Evolutionary conservation across 2,113 vertebrate genomes (phyloP).

Genomic region (Gymnorhina tibicen): DNA sequence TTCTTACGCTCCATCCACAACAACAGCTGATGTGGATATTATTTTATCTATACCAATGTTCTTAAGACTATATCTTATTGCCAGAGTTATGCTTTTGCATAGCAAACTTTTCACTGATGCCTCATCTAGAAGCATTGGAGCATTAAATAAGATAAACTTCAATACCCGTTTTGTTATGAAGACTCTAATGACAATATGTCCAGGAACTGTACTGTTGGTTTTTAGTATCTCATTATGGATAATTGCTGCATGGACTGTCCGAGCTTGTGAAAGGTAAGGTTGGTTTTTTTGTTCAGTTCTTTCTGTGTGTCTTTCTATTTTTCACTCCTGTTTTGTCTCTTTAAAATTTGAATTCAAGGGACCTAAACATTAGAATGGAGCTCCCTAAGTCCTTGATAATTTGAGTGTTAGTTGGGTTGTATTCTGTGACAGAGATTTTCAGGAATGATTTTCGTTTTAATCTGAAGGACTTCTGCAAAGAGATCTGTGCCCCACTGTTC

Average conservation of each 20-base stretch:
- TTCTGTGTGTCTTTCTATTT: background rate
- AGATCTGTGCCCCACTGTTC: background rate
- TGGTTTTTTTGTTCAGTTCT: slow-evolving; percentile 24
- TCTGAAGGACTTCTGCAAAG: background rate
- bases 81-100: slow-evolving; percentile 98
- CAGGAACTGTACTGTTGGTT: slow-evolving; percentile 97
- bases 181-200: slow-evolving; percentile 99
- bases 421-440: background rate
- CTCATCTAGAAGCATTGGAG: slow-evolving; percentile 97
- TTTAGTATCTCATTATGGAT: slow-evolving; percentile 99
- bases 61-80: slow-evolving; percentile 98
- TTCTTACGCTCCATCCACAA: slow-evolving; percentile 91
- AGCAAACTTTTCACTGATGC: slow-evolving; percentile 99
- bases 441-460: background rate
- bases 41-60: slow-evolving; percentile 99
- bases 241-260: slow-evolving; percentile 98
- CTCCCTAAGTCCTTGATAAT: background rate
- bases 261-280: slow-evolving; percentile 98
- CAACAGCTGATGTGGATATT: slow-evolving; percentile 98
- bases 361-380: background rate
- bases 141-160: slow-evolving; percentile 99
- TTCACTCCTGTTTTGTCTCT: background rate
- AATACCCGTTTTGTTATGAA: slow-evolving; percentile 99
- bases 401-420: background rate
- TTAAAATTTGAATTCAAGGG: background rate